Evolutionary conservation across 2,888 invertebrate species (phyloP).

Genomic region (Polymixis flavicincta): DNA sequence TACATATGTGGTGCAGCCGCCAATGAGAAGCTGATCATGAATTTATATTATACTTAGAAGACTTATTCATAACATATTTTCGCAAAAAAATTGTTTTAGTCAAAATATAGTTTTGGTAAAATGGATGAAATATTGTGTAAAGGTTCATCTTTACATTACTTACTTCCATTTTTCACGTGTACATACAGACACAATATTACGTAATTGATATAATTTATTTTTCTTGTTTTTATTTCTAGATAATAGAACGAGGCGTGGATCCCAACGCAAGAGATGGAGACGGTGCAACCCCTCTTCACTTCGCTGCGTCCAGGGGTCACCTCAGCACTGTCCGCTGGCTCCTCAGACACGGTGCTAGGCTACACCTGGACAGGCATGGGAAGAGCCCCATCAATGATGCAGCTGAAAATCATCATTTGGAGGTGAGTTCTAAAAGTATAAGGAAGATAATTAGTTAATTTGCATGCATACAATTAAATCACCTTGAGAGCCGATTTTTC

Average conservation of each 20-base stretch:
- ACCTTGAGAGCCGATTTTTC: background rate
- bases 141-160: background rate
- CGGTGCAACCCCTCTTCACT: slow-evolving; percentile 97
- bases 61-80: background rate
- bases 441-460: background rate
- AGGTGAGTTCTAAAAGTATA: slow-evolving; percentile 88
- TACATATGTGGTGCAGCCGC: too few species aligned
- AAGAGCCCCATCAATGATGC: slow-evolving; percentile 98
- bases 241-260: slow-evolving; percentile 95
- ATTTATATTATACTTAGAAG: background rate
- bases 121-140: too few species aligned
- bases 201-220: background rate
- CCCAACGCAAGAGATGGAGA: slow-evolving; percentile 96
- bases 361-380: slow-evolving; percentile 96
- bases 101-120: too few species aligned
- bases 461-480: background rate
- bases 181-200: background rate
- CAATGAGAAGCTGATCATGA: too few species aligned
- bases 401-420: slow-evolving; percentile 96
- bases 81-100: too few species aligned
- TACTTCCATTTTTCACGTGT: background rate
- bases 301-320: slow-evolving; percentile 96
- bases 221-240: slow-evolving; percentile 85
- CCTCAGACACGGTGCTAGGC: slow-evolving; percentile 94
- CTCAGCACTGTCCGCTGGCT: slow-evolving; percentile 95